phyloP scores from a whole-genome alignment of 2,113 vertebrate species.

The Pan paniscus region DNA sequence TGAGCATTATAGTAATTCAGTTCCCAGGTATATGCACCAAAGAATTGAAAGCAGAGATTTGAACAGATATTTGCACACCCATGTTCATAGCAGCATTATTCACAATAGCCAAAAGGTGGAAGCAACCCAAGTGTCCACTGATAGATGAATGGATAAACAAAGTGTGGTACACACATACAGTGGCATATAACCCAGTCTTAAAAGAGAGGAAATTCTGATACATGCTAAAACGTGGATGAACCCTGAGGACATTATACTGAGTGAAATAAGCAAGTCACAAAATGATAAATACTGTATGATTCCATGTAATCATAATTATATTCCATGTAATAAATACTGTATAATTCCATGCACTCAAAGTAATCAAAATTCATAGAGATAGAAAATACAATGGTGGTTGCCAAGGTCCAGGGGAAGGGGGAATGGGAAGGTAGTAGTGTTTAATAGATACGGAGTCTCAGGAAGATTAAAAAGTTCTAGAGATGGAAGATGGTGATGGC shows the following conservation, averaged over 20 bases:
- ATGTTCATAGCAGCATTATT: neutral
- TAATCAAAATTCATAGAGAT: neutral
- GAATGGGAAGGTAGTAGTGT: neutral
- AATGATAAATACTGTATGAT: neutral
- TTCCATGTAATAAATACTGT: neutral
- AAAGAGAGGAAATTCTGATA: neutral
- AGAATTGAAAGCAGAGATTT: neutral
- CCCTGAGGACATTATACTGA: neutral
- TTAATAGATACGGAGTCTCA: neutral
- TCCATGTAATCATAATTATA: neutral
- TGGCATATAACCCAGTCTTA: neutral
- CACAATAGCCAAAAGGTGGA: neutral
- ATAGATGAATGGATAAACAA: slow-evolving; percentile 17
- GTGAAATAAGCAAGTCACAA: neutral
- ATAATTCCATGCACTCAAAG: neutral
- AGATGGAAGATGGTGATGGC: neutral
- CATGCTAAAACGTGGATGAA: neutral
- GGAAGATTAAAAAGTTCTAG: neutral
- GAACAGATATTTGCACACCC: neutral
- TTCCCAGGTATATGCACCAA: neutral
- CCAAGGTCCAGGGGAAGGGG: too few relatives aligned
- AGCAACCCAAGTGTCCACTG: neutral
- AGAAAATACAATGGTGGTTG: neutral
- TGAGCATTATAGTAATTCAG: neutral
- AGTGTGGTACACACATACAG: neutral